Conservation (phyloP, 2,888 invertebrate species). For the Eueremaeus valkanovi region DNA sequence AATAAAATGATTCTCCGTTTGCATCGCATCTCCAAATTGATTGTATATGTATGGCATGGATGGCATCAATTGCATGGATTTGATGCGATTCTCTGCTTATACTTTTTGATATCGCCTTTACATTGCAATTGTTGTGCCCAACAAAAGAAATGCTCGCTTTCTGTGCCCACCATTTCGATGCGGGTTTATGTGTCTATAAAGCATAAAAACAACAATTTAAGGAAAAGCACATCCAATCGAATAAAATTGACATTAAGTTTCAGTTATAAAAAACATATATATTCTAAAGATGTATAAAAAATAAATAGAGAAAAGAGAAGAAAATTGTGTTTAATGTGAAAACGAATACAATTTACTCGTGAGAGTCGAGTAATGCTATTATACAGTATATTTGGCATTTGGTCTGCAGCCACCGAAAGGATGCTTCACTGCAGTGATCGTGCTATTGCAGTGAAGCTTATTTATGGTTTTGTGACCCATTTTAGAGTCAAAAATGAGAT, state of each 20-base stretch:
- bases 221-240: background rate
- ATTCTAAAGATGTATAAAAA: background rate
- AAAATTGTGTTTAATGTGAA: background rate
- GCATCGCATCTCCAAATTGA: background rate
- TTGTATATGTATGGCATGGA: background rate
- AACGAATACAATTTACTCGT: too few relatives aligned
- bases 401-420: background rate
- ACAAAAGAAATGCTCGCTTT: background rate
- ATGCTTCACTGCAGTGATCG: background rate
- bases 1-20: background rate
- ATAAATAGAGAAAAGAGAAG: background rate
- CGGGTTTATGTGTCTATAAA: slow-evolving; percentile 8
- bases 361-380: background rate
- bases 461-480: background rate
- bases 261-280: background rate
- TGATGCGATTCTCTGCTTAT: background rate
- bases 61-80: background rate
- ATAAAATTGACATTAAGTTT: background rate
- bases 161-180: background rate
- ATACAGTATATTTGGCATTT: background rate
- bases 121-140: background rate
- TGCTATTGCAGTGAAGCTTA: background rate
- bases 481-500: background rate
- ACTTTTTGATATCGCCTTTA: too few relatives aligned
- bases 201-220: slow-evolving; percentile 4